Conservation (phyloP, 2,113 vertebrate genomes). For the Ophthalmolycus amberensis region DNA sequence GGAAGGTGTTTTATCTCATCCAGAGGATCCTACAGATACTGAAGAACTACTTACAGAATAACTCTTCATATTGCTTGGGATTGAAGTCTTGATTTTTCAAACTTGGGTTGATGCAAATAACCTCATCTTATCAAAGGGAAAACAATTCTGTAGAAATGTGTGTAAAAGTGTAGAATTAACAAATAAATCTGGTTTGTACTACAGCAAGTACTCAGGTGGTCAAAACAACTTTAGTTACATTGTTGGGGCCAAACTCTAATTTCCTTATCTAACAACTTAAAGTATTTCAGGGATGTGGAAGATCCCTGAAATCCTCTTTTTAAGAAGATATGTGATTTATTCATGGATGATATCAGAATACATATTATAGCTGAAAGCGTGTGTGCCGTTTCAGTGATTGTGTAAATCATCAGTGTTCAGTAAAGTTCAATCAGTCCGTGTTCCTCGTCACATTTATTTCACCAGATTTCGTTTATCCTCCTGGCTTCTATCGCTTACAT, state of each 20-base stretch:
- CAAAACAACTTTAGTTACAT: background rate
- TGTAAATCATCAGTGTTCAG: background rate
- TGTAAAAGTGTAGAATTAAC: background rate
- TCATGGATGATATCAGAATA: conserved; percentile 20
- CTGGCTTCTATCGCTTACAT: background rate
- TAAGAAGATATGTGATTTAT: background rate
- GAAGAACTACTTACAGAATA: background rate
- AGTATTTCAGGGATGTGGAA: background rate
- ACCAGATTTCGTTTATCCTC: background rate
- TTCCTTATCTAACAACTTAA: background rate
- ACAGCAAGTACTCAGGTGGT: background rate
- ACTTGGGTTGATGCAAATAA: background rate
- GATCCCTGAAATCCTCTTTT: background rate
- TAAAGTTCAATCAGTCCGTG: background rate
- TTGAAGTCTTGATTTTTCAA: background rate
- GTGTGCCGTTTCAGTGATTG: background rate
- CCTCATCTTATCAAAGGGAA: background rate
- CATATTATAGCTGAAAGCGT: background rate
- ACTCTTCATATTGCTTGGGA: background rate
- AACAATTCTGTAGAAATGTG: background rate
- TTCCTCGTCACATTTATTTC: background rate
- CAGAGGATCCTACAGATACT: conserved; percentile 4
- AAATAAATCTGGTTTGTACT: background rate
- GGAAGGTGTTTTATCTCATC: background rate
- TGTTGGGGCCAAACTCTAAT: background rate